A percentile compares a stretch with the other conserved stretches of the same genome.
Evolutionary conservation across 1,140 invertebrate genomes (phyloP).

Genomic region (Triops cancriformis): DNA sequence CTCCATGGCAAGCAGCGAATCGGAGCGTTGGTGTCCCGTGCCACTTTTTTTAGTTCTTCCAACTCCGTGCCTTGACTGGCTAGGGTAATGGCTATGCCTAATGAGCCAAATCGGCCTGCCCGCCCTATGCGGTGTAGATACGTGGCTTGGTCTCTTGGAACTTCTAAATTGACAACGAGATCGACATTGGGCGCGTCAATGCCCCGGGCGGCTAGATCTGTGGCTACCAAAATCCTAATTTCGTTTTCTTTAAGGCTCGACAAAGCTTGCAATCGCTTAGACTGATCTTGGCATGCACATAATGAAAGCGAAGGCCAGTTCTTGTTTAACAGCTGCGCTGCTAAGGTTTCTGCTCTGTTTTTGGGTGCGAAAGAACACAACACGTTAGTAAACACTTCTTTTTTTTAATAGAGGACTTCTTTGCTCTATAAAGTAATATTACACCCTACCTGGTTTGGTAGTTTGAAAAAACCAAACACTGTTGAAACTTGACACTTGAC

Average conservation of each 20-base stretch:
- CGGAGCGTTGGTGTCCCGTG: background rate
- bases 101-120: conserved; percentile 79
- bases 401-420: no score
- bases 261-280: conserved; percentile 62
- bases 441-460: conserved; percentile 57
- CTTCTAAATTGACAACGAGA: conserved; percentile 86
- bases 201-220: conserved; percentile 46
- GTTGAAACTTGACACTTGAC: conserved; percentile 63
- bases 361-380: conserved; percentile 22
- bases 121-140: conserved; percentile 94
- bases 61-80: conserved; percentile 50
- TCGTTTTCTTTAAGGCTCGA: conserved; percentile 51
- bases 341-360: conserved; percentile 51
- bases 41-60: conserved; percentile 40
- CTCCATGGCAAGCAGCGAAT: background rate
- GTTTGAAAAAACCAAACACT: conserved; percentile 85
- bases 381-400: background rate
- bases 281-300: conserved; percentile 65
- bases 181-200: conserved; percentile 89
- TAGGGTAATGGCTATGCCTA: conserved; percentile 61
- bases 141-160: conserved; percentile 69
- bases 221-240: conserved; percentile 30
- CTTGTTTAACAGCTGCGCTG: conserved; percentile 54
- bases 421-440: no score
- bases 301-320: conserved; percentile 66